phyloP scores from a whole-genome alignment of 2,113 vertebrate species.

The Pelodiscus sinensis region DNA sequence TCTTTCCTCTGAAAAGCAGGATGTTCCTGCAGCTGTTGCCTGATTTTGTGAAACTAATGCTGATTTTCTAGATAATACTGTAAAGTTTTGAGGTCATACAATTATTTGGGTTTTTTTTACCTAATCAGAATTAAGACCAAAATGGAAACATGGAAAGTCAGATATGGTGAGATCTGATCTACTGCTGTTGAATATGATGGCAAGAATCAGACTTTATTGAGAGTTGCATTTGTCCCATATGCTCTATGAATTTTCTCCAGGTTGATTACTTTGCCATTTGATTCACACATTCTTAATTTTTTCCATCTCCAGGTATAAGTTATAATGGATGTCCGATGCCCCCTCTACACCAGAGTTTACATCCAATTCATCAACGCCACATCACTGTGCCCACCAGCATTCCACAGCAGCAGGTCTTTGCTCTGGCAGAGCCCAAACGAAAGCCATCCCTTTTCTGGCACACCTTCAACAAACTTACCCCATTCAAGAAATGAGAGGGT shows the following conservation, averaged over 20 bases:
- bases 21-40: background rate
- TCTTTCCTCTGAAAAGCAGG: background rate
- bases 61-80: background rate
- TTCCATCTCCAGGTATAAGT: conserved; percentile 77
- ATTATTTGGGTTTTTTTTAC: background rate
- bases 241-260: background rate
- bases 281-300: background rate
- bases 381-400: conserved; percentile 94
- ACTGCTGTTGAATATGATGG: background rate
- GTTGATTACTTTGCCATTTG: background rate
- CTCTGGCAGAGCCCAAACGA: conserved; percentile 92
- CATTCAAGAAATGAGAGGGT: conserved; percentile 88
- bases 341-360: conserved; percentile 88
- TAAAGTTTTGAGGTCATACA: background rate
- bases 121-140: background rate
- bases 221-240: background rate
- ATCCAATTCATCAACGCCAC: conserved; percentile 94
- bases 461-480: conserved; percentile 88
- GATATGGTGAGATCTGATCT: background rate
- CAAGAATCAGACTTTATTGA: background rate
- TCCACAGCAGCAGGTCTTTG: conserved; percentile 95
- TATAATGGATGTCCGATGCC: conserved; percentile 83
- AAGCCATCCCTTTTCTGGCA: conserved; percentile 93
- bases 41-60: background rate
- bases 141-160: background rate